phyloP scores from a whole-genome alignment of 2,113 vertebrate genomes.

The Ciconia stormi region DNA sequence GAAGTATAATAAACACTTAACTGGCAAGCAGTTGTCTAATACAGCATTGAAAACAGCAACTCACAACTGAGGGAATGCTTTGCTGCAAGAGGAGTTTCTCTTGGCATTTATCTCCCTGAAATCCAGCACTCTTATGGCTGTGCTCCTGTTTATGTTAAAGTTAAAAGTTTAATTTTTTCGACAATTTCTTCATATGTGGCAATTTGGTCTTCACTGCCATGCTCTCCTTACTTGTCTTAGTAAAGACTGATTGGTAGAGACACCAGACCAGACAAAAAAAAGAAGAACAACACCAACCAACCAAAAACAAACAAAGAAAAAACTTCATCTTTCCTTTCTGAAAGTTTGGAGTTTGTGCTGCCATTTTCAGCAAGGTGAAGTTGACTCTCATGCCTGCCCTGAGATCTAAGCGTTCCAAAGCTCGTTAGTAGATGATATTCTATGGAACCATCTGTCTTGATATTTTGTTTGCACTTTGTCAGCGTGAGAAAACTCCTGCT shows the following conservation, averaged over 20 bases:
- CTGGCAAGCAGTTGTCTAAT: not conserved
- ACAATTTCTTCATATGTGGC: no score
- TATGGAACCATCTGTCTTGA: not conserved
- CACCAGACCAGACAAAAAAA: no score
- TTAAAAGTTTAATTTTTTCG: no score
- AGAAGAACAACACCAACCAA: no score
- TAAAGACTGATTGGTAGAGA: no score
- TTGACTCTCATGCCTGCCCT: not conserved
- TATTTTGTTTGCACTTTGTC: not conserved
- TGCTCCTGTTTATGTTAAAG: not conserved
- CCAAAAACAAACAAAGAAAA: no score
- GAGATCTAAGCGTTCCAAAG: not conserved
- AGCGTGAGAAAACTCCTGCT: not conserved
- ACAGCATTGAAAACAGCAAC: not conserved
- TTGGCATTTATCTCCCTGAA: not conserved
- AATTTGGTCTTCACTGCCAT: no score
- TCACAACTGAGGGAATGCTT: not conserved
- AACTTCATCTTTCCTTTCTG: not conserved
- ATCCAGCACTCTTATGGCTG: not conserved
- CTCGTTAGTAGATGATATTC: not conserved
- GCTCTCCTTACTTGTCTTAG: no score
- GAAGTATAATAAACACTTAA: not conserved
- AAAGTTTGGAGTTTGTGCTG: not conserved
- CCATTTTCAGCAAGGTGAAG: not conserved
- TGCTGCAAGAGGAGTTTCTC: not conserved